Base-by-base conservation (phyloP, 2,888 invertebrate genomes). In the Alsophila aescularia region DNA sequence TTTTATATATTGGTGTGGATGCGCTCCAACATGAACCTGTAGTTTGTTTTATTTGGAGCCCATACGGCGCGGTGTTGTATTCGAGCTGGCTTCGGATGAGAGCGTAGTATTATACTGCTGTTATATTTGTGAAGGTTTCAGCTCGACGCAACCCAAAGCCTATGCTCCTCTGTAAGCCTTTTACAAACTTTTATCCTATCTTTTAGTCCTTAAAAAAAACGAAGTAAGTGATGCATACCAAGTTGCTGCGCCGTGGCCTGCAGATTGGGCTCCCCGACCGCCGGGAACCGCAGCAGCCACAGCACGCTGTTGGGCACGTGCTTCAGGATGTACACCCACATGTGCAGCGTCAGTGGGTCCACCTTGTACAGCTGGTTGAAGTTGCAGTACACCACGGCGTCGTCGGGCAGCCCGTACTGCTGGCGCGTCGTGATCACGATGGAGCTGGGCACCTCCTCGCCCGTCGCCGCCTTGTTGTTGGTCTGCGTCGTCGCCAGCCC, bases 341-440 rank as follows among this genome's bases (percentile, higher is more conserved):
- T 98, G 71, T 98, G 97, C 49, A 99, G 91, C 0, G 99, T 99
- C 57, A 96, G 89, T 0, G 99, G 99, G 88, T 99, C 99, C 64
- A 99, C 99, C 93, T 99, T 99, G 90, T 99, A 99, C 55, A 99
- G 93, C 80, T 99, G 99, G 92, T 99, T 99, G 90, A 99, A 99
- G 88, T 99, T 99, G 83, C 99, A 99, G 83, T 98, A 99, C 1
- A 99, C 97, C 40, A 99, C 96, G 0, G 99, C 99, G 67, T 99
- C 98, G 71, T 99, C 99, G 0, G 99, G 99, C 56, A 99, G 87
- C 7, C 97, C 96, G 81, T 99, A 99, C 81, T 99, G 99, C 77
- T 98, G 97, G 43, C 99, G 93, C 0, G 98, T 98, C 0, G 99
- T 99, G 58, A 99, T 96, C 12, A 99, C 97, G 69, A 99, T 98